phyloP scores from a whole-genome alignment of 1,140 invertebrate species.

The Plectrocnemia conspersa region DNA sequence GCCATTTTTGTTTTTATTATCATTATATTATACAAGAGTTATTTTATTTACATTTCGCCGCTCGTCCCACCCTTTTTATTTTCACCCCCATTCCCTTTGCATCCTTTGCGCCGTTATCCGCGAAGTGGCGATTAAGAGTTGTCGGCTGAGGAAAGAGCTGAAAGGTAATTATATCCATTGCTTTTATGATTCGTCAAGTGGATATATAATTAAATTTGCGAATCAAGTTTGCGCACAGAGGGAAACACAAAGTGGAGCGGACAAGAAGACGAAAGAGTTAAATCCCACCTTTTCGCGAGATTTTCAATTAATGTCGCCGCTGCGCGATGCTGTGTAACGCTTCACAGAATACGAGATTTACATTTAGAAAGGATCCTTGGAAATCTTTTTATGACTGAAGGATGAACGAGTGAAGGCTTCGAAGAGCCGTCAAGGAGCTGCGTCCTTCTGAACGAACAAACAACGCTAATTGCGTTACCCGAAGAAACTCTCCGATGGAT shows the following conservation, averaged over 20 bases:
- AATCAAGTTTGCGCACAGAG: constrained; percentile 20
- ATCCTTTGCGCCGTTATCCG: not conserved
- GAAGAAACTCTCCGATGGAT: too few species aligned
- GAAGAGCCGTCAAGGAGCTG: not conserved
- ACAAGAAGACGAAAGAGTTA: constrained; percentile 27
- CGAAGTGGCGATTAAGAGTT: constrained; percentile 19
- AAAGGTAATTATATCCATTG: constrained; percentile 34
- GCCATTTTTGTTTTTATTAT: too few species aligned
- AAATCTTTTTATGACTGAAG: constrained; percentile 15
- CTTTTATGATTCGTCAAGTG: constrained; percentile 34
- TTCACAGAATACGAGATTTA: constrained; percentile 32
- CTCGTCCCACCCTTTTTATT: not conserved
- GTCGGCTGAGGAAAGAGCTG: constrained; percentile 16
- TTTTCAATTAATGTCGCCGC: constrained; percentile 29
- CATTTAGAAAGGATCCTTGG: constrained; percentile 29
- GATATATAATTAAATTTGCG: constrained; percentile 33
- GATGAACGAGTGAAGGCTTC: not conserved
- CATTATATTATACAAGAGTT: too few species aligned
- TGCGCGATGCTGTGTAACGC: constrained; percentile 15
- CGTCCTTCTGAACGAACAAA: not conserved
- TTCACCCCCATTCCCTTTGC: not conserved
- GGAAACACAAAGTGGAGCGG: constrained; percentile 9
- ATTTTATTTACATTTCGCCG: too few species aligned
- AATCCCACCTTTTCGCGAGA: constrained; percentile 26
- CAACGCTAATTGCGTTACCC: not conserved